Percentiles rank a stretch among this genome's conserved stretches.
These are phyloP conservation scores for Euplexia lucipara DNA, from an alignment of 2,888 invertebrate species.

Conservation along the genomic window DNA sequence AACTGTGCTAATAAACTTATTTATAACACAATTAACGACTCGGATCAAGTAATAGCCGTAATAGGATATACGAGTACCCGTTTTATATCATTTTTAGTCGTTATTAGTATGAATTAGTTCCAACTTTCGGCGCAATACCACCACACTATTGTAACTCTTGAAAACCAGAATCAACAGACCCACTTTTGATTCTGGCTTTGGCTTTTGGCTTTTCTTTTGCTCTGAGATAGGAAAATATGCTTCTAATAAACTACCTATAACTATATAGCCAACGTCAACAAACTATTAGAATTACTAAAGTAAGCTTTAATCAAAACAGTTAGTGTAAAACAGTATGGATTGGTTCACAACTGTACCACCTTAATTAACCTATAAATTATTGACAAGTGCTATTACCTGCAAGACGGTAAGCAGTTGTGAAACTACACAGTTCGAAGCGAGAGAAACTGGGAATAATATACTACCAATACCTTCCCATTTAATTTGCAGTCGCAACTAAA, in stretches of 20 bases:
- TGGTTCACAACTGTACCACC: background rate
- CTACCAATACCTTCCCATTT: background rate
- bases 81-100: constrained; percentile 2
- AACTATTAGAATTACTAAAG: constrained; percentile 8
- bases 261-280: too few species aligned
- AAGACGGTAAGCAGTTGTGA: background rate
- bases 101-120: background rate
- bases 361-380: background rate
- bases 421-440: too few species aligned
- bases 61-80: background rate
- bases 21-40: constrained; percentile 35
- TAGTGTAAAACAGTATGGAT: background rate
- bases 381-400: too few species aligned
- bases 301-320: background rate
- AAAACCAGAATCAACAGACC: too few species aligned
- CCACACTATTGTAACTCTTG: too few species aligned
- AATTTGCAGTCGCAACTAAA: constrained; percentile 9
- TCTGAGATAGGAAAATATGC: too few species aligned
- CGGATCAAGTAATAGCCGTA: background rate
- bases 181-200: too few species aligned
- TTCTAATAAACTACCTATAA: too few species aligned
- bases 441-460: background rate
- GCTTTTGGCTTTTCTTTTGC: too few species aligned
- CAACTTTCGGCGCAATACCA: too few species aligned
- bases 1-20: constrained; percentile 24